These are phyloP conservation scores for Papilio protenor DNA, from an alignment of 2,888 invertebrate species.

Conservation along the genomic window DNA sequence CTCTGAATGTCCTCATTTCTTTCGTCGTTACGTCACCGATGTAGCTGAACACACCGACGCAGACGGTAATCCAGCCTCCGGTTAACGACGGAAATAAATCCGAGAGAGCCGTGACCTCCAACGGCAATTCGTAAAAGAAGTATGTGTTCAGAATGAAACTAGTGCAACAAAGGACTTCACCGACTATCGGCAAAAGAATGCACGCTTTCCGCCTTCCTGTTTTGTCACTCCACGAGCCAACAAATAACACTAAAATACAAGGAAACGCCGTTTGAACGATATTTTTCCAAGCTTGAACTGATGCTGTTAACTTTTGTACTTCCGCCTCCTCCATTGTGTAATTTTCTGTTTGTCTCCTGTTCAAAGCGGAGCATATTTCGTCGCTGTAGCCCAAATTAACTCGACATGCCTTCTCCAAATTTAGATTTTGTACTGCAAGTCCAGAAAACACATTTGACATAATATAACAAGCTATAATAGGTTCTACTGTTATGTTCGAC, in stretches of 20 bases:
- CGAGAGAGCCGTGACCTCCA: conserved; percentile 83
- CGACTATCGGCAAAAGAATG: conserved; percentile 83
- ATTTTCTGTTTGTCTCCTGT: conserved; percentile 88
- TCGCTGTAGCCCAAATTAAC: conserved; percentile 90
- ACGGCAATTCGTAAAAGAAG: conserved; percentile 84
- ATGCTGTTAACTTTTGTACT: conserved; percentile 85
- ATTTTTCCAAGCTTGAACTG: conserved; percentile 84
- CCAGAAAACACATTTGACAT: conserved; percentile 88
- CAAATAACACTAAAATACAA: conserved; percentile 82
- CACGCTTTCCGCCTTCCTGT: conserved; percentile 84
- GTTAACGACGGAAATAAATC: conserved; percentile 84
- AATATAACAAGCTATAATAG: conserved; percentile 87
- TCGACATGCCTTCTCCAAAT: conserved; percentile 93
- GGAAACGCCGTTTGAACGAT: conserved; percentile 84
- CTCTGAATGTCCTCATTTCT: conserved; percentile 85
- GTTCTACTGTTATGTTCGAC: conserved; percentile 87
- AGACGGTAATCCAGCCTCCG: conserved; percentile 85
- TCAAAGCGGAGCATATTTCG: conserved; percentile 89
- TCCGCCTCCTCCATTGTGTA: conserved; percentile 87
- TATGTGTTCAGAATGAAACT: conserved; percentile 83
- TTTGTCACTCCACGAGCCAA: conserved; percentile 87
- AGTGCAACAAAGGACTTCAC: conserved; percentile 81
- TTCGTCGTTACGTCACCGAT: conserved; percentile 85
- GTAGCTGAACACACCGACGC: conserved; percentile 86
- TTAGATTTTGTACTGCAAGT: conserved; percentile 92